Conservation (phyloP, 2,888 invertebrate species). For the Ophonus ardosiacus region DNA sequence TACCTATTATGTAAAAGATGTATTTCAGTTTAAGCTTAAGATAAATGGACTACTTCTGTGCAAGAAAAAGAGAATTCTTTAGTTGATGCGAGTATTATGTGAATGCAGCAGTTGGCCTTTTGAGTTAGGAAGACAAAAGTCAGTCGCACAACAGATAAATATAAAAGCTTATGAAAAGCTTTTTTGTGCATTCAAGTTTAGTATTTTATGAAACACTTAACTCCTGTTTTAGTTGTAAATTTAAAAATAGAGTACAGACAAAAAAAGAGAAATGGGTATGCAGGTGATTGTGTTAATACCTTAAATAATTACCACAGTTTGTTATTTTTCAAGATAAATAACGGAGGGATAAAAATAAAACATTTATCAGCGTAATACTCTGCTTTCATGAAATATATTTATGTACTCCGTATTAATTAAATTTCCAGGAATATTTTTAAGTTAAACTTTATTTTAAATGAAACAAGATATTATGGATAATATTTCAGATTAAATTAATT, state of each 20-base stretch:
- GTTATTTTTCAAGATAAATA: not conserved
- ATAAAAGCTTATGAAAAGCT: conserved; percentile 16
- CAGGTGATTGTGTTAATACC: not conserved
- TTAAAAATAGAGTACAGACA: not conserved
- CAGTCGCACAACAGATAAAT: conserved; percentile 11
- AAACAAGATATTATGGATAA: not conserved
- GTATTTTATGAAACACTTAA: conserved; percentile 9
- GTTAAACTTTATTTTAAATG: not conserved
- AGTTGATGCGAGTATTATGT: conserved; percentile 18
- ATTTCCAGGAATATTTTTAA: not conserved
- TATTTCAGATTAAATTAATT: not conserved
- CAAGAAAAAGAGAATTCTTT: not conserved
- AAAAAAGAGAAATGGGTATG: not conserved
- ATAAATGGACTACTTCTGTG: conserved; percentile 3
- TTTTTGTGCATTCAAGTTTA: conserved; percentile 1
- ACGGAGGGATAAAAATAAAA: not conserved
- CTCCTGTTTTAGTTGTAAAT: conserved; percentile 3
- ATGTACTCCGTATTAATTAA: not conserved
- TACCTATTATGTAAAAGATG: not conserved
- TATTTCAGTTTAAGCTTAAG: not conserved
- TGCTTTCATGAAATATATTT: not conserved
- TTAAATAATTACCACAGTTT: not conserved
- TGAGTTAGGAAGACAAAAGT: conserved; percentile 14
- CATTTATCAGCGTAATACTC: not conserved
- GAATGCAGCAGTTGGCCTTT: conserved; percentile 18